phyloP scores from a whole-genome alignment of 2,797 vertebrate genomes.

The Sphenodon punctatus region DNA sequence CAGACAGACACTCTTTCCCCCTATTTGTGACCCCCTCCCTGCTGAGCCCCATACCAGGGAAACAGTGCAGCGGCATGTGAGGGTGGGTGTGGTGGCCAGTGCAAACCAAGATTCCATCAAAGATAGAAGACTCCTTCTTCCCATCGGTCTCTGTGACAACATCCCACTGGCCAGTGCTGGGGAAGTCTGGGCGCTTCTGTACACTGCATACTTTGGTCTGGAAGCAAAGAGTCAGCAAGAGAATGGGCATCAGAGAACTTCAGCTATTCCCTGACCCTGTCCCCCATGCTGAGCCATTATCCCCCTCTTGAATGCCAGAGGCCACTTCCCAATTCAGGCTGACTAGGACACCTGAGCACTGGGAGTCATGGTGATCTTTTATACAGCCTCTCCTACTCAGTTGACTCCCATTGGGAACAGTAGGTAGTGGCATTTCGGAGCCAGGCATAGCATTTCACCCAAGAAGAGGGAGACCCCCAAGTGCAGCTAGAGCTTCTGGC shows the following conservation, averaged over 20 bases:
- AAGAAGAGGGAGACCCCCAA: no score
- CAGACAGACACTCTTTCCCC: background rate
- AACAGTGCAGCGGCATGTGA: conserved; percentile 84
- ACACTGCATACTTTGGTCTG: conserved; percentile 83
- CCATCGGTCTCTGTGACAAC: conserved; percentile 75
- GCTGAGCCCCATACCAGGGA: conserved; percentile 80
- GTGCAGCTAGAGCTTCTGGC: no score
- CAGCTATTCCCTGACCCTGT: background rate
- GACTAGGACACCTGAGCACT: no score
- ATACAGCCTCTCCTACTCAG: no score
- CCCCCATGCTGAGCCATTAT: background rate
- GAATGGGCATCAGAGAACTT: background rate
- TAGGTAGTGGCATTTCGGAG: background rate
- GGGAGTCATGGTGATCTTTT: no score
- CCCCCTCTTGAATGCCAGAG: no score
- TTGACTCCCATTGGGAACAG: background rate
- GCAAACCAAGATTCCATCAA: conserved; percentile 89
- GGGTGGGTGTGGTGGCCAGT: conserved; percentile 87
- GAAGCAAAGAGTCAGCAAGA: background rate
- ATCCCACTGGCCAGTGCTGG: conserved; percentile 84
- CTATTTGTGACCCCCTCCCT: background rate
- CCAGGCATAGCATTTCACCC: no score
- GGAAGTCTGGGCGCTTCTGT: conserved; percentile 78
- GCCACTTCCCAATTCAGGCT: no score
- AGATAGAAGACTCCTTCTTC: conserved; percentile 74